A percentile compares a stretch with the other conserved stretches of the same genome.
phyloP scores from a whole-genome alignment of 1,140 invertebrate species.

The Orchestia grillus region DNA sequence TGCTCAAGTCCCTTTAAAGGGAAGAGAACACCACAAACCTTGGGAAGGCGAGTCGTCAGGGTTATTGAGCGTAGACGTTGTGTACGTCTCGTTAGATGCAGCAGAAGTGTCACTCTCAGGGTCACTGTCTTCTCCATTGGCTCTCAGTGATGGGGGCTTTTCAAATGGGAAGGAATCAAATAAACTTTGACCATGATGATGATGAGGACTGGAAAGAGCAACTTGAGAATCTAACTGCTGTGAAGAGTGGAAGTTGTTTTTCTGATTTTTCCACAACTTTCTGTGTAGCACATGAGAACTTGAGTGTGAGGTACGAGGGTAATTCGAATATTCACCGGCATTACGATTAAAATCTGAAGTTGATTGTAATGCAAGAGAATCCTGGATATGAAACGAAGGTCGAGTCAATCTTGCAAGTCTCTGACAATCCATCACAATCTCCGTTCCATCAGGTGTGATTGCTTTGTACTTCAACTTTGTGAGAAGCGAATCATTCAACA shows the following conservation, averaged over 20 bases:
- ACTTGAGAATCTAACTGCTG: neutral
- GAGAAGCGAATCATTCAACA: neutral
- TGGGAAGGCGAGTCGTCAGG: neutral
- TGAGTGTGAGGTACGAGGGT: neutral
- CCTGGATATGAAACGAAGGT: neutral
- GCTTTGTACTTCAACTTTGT: conserved; percentile 38
- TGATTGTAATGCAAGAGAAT: neutral
- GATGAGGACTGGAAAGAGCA: neutral
- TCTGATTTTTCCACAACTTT: neutral
- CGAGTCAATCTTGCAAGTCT: neutral
- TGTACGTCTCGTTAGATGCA: conserved; percentile 38
- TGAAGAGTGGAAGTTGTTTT: neutral
- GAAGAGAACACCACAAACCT: neutral
- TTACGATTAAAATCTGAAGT: neutral
- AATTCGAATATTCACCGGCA: neutral
- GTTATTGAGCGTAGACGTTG: conserved; percentile 4
- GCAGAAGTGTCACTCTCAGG: neutral
- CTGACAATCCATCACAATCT: conserved; percentile 4
- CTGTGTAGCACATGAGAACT: neutral
- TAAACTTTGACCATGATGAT: neutral
- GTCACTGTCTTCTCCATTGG: neutral
- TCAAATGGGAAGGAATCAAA: neutral
- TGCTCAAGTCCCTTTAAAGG: neutral
- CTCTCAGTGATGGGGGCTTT: neutral
- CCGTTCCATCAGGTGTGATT: neutral